phyloP scores from a whole-genome alignment of 2,113 vertebrate species.

The Nibea albiflora region DNA sequence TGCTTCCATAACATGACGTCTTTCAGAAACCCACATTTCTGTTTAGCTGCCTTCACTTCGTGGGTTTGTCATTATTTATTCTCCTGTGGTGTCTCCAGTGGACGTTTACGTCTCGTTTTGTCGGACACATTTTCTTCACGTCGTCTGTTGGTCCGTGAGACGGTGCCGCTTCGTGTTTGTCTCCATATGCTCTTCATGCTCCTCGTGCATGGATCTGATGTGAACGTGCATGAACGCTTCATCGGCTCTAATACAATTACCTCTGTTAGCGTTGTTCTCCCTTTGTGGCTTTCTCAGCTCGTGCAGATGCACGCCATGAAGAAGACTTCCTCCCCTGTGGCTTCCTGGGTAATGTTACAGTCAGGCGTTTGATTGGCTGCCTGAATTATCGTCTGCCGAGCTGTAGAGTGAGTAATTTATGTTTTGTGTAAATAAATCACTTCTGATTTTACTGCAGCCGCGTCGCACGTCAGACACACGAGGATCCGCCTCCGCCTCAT shows the following conservation, averaged over 20 bases:
- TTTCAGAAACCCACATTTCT: no score
- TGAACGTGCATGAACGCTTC: conserved; percentile 54
- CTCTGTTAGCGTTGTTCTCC: conserved; percentile 42
- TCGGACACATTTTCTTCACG: no score
- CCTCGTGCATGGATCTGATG: conserved; percentile 20
- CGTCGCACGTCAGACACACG: background rate
- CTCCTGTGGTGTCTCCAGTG: no score
- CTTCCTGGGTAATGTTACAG: conserved; percentile 26
- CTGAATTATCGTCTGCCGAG: conserved; percentile 1
- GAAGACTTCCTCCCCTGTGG: conserved; percentile 16
- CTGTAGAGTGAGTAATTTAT: conserved; percentile 21
- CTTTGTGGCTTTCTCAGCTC: background rate
- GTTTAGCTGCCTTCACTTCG: no score
- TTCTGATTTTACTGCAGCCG: background rate
- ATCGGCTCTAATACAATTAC: conserved; percentile 62
- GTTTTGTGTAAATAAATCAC: conserved; percentile 31
- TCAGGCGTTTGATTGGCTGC: conserved; percentile 37
- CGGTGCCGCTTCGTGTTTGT: background rate
- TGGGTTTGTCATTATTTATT: no score
- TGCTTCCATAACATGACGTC: no score
- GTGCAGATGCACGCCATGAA: background rate
- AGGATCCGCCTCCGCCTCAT: background rate
- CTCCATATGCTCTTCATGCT: conserved; percentile 38
- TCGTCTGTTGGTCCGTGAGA: background rate
- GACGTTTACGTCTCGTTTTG: background rate